Conservation (phyloP, 2,113 vertebrate genomes). For the Aspidoscelis tigris region DNA sequence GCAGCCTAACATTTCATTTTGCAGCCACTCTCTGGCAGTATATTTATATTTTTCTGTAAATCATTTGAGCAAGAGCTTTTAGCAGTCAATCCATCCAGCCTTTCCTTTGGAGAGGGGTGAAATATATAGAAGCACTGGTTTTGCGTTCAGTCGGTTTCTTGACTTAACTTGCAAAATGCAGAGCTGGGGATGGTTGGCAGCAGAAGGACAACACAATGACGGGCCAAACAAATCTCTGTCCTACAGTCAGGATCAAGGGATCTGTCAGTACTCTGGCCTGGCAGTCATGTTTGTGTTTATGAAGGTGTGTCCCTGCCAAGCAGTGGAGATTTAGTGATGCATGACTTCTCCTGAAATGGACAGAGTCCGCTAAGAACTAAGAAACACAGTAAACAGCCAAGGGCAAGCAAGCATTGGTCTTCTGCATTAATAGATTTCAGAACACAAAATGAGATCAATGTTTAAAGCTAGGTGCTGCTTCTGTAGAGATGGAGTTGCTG, state of each 20-base stretch:
- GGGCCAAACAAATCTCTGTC: slow-evolving; percentile 16
- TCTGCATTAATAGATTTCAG: background rate
- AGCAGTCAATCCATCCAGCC: background rate
- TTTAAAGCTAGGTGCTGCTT: background rate
- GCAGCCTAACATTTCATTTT: background rate
- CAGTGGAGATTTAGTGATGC: slow-evolving; percentile 34
- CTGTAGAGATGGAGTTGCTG: fast-evolving
- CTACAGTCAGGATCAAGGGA: background rate
- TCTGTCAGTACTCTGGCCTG: background rate
- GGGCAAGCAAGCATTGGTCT: slow-evolving; percentile 14
- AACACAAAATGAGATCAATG: fast-evolving
- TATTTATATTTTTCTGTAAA: slow-evolving; percentile 28
- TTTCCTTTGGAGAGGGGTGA: background rate
- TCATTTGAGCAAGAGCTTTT: background rate
- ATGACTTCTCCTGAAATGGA: slow-evolving; percentile 34
- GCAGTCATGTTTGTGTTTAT: slow-evolving; percentile 53
- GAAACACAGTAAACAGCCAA: slow-evolving; percentile 19
- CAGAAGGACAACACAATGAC: slow-evolving; percentile 44
- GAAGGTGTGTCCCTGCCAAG: slow-evolving; percentile 30
- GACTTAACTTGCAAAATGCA: slow-evolving; percentile 25
- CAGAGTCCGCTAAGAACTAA: slow-evolving; percentile 25
- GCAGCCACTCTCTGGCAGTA: background rate
- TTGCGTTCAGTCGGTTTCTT: slow-evolving; percentile 46
- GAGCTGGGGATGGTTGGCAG: slow-evolving; percentile 7
- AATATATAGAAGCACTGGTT: slow-evolving; percentile 15